Evolutionary conservation across 2,797 vertebrate species (phyloP), one percentile per base, ranked within the genome.

Genomic region (Diplodus sargus): DNA sequence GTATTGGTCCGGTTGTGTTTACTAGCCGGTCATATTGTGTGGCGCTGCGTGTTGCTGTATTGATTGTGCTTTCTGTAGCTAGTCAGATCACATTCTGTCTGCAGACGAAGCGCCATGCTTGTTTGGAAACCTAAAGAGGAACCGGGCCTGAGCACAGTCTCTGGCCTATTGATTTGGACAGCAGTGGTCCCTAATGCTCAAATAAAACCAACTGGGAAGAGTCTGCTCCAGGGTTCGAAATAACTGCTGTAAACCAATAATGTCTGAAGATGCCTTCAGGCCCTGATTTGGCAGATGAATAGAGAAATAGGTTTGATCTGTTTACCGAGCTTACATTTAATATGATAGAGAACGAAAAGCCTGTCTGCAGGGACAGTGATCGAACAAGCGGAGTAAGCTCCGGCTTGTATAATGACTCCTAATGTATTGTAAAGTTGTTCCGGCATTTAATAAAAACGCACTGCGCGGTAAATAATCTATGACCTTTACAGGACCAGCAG

Each of bases 171-270:
- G 76, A 51, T 83, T 76, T 70, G 76, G 75, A 76, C 23, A 60
- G 59, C 66, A 77, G 66, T 15, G 2, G 42, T 70, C 65, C 65
- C 60, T 42, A 8, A 45, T 68, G 63, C 34, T 69, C 47, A 80
- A 34, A 58, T 47, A 28, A 85, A 56, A 48, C 45, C 70, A 77
- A 2, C 56, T 23, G 52, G 51, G 53, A 54, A 58, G 15, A 70
- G 78, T 82, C 20, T 15, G 70, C 83, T 84, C 18, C 59, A 72
- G 79, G 76, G 64, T 79, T 82, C 65, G 68, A 78, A 79, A 66
- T 66, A 85, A 81, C 79, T 70, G 48, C 65, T 83, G 62, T 49
- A 79, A 6, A 56, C 16, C 70, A 79, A 79, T 73, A 39, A 66
- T n/a, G 52, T 76, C 63, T 80, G 62, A 74, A 76, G 53, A 67